phyloP scores from a whole-genome alignment of 1,140 invertebrate genomes.

The Proales similis region DNA sequence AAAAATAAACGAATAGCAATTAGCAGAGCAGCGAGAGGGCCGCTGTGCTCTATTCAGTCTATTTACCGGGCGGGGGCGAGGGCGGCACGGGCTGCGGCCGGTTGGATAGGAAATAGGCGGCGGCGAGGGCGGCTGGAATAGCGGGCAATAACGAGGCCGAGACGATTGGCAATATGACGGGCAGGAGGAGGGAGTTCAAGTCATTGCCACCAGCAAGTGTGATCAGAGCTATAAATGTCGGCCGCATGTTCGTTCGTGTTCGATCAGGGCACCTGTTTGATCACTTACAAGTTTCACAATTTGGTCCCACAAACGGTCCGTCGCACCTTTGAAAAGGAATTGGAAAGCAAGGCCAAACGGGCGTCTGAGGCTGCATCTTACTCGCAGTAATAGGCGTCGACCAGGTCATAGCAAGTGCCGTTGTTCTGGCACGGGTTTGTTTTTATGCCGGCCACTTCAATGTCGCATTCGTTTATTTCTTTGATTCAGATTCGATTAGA shows the following conservation, averaged over 20 bases:
- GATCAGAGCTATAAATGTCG: too few relatives aligned
- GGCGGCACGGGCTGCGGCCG: too few relatives aligned
- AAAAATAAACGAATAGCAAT: too few relatives aligned
- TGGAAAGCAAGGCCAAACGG: background rate
- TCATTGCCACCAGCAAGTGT: conserved; percentile 20
- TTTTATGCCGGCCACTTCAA: background rate
- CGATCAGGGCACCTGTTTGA: background rate
- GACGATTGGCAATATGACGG: conserved; percentile 27
- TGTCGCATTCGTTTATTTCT: conserved; percentile 38
- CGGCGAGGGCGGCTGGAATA: conserved; percentile 9
- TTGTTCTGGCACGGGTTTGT: conserved; percentile 33
- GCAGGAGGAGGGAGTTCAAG: conserved; percentile 23
- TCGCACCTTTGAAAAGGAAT: conserved; percentile 5
- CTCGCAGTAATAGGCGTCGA: conserved; percentile 51
- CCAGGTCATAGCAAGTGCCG: conserved; percentile 35
- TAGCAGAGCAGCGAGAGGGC: too few relatives aligned
- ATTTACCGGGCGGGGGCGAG: too few relatives aligned
- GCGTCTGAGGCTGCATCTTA: conserved; percentile 42
- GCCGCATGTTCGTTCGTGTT: background rate
- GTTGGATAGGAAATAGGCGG: too few relatives aligned
- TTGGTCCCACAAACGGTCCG: conserved; percentile 31
- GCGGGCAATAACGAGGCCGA: conserved; percentile 25
- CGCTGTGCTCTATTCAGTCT: too few relatives aligned
- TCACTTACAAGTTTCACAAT: conserved; percentile 37
- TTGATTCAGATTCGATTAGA: background rate